Evolutionary conservation across 2,797 vertebrate species (phyloP), one percentile per base, ranked within the genome.

Genomic region (Triplophysa yarkandensis): DNA sequence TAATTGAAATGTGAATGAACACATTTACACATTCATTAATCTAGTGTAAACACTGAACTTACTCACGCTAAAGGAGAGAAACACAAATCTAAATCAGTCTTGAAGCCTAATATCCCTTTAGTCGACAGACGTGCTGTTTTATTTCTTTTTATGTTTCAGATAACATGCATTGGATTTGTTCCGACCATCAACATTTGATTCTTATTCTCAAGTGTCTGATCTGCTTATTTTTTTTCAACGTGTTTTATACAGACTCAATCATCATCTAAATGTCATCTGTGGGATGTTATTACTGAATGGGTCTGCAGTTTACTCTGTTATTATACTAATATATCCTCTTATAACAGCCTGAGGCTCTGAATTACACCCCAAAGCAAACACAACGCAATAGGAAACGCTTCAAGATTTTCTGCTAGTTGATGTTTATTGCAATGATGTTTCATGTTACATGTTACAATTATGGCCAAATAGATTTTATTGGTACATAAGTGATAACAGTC

Each of bases 241-340:
- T 19, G 14, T 19, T 6, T 46, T 17, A 19, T 48, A 19, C 44
- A 21, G 44, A 50, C 19, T 25, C 10, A 14, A 8, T 17, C 41
- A 30, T 17, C 23, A 27, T 63, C 25, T 17, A 21, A 19, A 48
- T 43, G 23, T 21, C 34, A 67, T 27, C 50, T 14, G 16, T 55
- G 11, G 8, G 14, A 28, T 11, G 1, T 41, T 36, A 1, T 55
- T 55, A 41, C 3, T 13, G 36, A 39, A 55, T 19, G 23, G 27
- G 23, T 41, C 1, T 27, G 21, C 21, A 36, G 21, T 67, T 52
- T 34, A 16, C 23, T 5, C 36, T 17, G 8, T 7, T 58, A 43
- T 69, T 69, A 57, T 57, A 30, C 52, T 23, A 9, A 16, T 60
- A 58, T 44, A 25, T 58, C 68, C 30, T 70, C 28, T n/a, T 48